Percentiles rank a stretch among this genome's conserved stretches.
Evolutionary conservation across 1,140 invertebrate species (phyloP).

Genomic region (Phenacoccus solenopsis): DNA sequence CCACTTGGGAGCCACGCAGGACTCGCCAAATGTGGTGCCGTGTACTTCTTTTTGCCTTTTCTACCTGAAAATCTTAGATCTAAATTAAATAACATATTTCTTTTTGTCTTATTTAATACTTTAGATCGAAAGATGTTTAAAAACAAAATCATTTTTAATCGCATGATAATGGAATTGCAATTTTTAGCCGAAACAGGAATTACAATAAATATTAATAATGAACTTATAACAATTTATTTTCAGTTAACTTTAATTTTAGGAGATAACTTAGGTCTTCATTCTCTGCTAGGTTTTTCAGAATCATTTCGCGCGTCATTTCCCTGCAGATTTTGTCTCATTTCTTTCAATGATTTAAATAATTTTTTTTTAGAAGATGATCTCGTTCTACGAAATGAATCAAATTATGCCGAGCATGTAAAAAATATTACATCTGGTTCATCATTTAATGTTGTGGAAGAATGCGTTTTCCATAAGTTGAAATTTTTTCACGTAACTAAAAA

Average conservation of each 20-base stretch:
- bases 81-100: slow-evolving; percentile 12
- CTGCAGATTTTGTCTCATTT: slow-evolving; percentile 25
- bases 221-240: slow-evolving; percentile 20
- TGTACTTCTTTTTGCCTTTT: slow-evolving; percentile 6
- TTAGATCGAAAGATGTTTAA: slow-evolving; percentile 5
- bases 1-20: slow-evolving; percentile 10
- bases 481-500: background rate
- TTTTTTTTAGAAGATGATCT: background rate
- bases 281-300: slow-evolving; percentile 23
- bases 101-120: slow-evolving; percentile 10
- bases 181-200: slow-evolving; percentile 4
- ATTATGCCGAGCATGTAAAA: background rate
- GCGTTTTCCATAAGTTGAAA: background rate
- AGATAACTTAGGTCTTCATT: slow-evolving; percentile 26
- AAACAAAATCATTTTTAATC: background rate
- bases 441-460: background rate
- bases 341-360: slow-evolving; percentile 6
- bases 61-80: background rate
- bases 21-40: background rate
- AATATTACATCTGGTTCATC: background rate
- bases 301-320: slow-evolving; percentile 22
- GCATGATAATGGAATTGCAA: background rate
- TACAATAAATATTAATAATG: background rate
- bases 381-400: background rate
- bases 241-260: slow-evolving; percentile 23